Evolutionary conservation across 2,113 vertebrate species (phyloP).

Genomic region (Silurus glanis): DNA sequence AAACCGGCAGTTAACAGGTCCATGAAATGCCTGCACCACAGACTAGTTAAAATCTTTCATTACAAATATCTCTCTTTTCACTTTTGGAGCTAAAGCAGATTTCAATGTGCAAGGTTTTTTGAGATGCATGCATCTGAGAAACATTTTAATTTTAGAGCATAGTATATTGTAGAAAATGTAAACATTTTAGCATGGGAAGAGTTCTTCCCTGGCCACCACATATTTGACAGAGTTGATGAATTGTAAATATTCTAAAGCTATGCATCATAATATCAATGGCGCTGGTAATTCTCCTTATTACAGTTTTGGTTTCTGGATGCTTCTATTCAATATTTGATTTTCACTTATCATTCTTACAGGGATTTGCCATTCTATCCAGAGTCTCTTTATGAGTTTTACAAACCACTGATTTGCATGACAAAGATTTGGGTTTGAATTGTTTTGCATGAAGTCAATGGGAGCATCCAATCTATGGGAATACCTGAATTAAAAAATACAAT

Average conservation of each 20-base stretch:
- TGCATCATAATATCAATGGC: not conserved
- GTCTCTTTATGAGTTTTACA: not conserved
- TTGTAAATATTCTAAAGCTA: not conserved
- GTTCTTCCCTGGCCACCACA: not conserved
- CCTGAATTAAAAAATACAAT: not conserved
- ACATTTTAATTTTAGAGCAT: not conserved
- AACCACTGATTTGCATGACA: not conserved
- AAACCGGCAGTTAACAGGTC: not conserved
- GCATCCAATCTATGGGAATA: conserved; percentile 10
- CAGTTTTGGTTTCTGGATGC: not conserved
- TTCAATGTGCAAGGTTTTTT: too few species aligned
- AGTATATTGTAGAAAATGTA: not conserved
- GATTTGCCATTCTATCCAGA: not conserved
- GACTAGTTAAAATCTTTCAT: not conserved
- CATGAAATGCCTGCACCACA: not conserved
- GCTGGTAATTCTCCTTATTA: not conserved
- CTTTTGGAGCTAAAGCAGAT: not conserved
- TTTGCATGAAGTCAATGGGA: conserved; percentile 15
- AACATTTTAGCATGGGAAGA: not conserved
- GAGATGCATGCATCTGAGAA: not conserved
- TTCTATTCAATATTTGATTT: conserved; percentile 12
- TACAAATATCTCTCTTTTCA: not conserved
- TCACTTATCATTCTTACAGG: conserved; percentile 15
- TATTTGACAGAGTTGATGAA: not conserved
- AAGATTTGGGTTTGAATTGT: conserved; percentile 28